Evolutionary conservation across 1,140 invertebrate genomes (phyloP).

Genomic region (Drosophila rufa): DNA sequence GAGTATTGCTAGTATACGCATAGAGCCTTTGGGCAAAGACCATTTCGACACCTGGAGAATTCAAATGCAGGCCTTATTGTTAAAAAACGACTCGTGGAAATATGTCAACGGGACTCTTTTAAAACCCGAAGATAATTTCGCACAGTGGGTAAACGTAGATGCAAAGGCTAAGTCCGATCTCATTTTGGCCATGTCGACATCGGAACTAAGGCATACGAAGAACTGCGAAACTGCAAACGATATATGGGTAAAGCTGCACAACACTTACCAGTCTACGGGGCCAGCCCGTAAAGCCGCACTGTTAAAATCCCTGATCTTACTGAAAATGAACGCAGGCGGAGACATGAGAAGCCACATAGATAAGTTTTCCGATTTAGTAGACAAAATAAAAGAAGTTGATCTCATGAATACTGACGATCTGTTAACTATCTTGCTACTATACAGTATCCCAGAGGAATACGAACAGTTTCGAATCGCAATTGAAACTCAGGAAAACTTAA

Average conservation of each 20-base stretch:
- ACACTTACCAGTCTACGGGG: not conserved
- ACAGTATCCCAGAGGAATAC: not conserved
- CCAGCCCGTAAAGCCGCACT: not conserved
- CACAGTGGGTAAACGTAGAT: not conserved
- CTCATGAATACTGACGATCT: slow-evolving; percentile 2
- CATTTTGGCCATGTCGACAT: slow-evolving; percentile 7
- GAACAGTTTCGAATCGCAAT: slow-evolving; percentile 1
- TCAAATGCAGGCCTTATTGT: slow-evolving; percentile 2
- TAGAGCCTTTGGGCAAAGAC: slow-evolving; percentile 1
- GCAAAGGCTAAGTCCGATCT: slow-evolving; percentile 2
- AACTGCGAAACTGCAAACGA: slow-evolving; percentile 6
- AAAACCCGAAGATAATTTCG: no score
- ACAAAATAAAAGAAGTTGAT: slow-evolving; percentile 5
- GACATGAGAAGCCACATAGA: slow-evolving; percentile 4
- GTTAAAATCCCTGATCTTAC: not conserved
- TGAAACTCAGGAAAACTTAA: slow-evolving; percentile 9
- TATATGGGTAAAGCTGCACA: not conserved
- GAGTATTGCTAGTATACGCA: slow-evolving; percentile 5
- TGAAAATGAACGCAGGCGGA: slow-evolving; percentile 3
- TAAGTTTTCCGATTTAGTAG: slow-evolving; percentile 3
- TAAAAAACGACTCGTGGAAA: no score
- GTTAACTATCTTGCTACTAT: not conserved
- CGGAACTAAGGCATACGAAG: slow-evolving; percentile 3
- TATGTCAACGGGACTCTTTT: no score
- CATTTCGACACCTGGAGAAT: slow-evolving; percentile 1